Base-by-base conservation (phyloP, 2,888 invertebrate genomes). In the Allolobophora icterica region DNA sequence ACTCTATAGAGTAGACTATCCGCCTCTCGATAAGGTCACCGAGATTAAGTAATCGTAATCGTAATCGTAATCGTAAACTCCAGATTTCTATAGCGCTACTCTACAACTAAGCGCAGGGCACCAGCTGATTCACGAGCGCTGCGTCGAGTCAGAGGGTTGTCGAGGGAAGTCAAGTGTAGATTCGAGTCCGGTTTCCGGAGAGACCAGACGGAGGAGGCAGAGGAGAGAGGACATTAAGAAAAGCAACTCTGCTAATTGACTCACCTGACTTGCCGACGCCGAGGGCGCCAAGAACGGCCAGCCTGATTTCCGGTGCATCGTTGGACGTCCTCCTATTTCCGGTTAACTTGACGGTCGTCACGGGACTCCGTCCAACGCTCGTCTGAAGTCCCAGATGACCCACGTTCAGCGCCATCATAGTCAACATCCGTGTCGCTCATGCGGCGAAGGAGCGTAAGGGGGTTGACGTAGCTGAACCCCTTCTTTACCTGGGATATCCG, bases 221-320 rank as follows among this genome's bases (percentile, higher is more conserved):
- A 38, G 15, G 19, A 13, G 4, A 38, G 38, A 38, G 15, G 19
- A 13, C 1, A 24, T 19, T 52, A 1, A 24, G 21, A 3, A 21
- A 24, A 5, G 6, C 52, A 24, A 21, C 52, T 24, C 52, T 24
- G 21, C 21, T 1, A 24, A 52, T 24, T 2, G 30, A 71, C 71
- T 71, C 71, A 90, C 90, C 71, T 40, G 89, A 87, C 24, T 87
- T 87, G 6, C 87, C 87, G 38, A 87, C 87, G 21, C 87, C 87
- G 34, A 87, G 87, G 35, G 87, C 34, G 5, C 87, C 87, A 33
- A 87, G 87, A 6, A 87, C 87, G 38, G 87, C 87, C 34, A 87
- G 34, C 87, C 35, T 87, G 11, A 87, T 24, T 87, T 87, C 87
- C 34, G 87, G 34, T 35, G 38, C 87, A 38, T 87, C 34, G 87